Percentiles rank a stretch among this genome's conserved stretches.
Evolutionary conservation across 2,888 invertebrate species (phyloP).

Genomic region (Nipponacmea schrenckii): DNA sequence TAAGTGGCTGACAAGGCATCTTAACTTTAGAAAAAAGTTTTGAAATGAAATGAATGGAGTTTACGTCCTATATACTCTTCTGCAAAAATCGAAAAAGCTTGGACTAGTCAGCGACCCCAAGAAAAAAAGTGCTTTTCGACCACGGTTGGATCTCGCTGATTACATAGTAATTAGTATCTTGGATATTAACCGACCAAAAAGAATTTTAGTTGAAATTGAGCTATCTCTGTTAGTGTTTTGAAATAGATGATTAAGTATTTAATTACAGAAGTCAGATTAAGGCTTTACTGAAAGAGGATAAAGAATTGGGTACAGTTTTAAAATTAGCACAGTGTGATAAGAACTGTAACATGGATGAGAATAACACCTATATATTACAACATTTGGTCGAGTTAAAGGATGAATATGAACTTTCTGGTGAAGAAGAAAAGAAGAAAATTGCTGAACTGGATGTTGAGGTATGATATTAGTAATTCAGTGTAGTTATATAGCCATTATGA

Average conservation of each 20-base stretch:
- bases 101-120: no score
- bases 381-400: conserved; percentile 43
- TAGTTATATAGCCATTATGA: neutral
- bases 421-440: conserved; percentile 44
- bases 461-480: neutral
- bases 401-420: conserved; percentile 34
- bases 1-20: no score
- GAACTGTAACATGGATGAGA: conserved; percentile 45
- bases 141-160: no score
- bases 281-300: conserved; percentile 48
- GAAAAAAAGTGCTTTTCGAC: no score
- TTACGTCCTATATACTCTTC: no score
- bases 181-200: neutral
- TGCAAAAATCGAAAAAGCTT: no score
- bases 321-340: conserved; percentile 45
- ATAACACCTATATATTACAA: conserved; percentile 35
- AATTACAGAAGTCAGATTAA: conserved; percentile 43
- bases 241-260: no score
- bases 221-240: no score
- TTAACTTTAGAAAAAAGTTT: no score
- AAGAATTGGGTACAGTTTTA: conserved; percentile 46
- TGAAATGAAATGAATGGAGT: no score
- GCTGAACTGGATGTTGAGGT: conserved; percentile 46
- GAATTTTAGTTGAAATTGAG: no score
- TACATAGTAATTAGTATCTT: neutral